Evolutionary conservation across 2,888 invertebrate genomes (phyloP).

Genomic region (Lepas anatifera): DNA sequence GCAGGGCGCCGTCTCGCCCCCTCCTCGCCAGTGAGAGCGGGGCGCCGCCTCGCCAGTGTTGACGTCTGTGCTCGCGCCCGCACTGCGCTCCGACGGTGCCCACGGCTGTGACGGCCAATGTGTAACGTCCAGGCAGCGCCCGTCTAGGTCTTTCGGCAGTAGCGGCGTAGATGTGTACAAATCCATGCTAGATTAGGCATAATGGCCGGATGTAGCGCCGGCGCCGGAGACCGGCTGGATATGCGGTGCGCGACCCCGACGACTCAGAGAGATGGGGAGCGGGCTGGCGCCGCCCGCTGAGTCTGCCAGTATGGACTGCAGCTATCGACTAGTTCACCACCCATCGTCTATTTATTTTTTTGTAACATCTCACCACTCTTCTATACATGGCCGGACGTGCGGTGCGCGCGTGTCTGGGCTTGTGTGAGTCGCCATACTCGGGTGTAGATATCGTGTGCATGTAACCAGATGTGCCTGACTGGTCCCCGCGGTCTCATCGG

Average conservation of each 20-base stretch:
- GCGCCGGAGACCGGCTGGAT: too few species aligned
- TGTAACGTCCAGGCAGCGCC: background rate
- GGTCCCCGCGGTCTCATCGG: too few species aligned
- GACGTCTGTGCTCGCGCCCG: too few species aligned
- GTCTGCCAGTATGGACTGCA: background rate
- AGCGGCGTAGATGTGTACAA: background rate
- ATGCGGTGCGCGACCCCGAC: too few species aligned
- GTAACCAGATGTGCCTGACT: slow-evolving; percentile 8
- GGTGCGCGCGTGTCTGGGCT: background rate
- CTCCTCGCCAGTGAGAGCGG: too few species aligned
- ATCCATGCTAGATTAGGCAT: slow-evolving; percentile 7
- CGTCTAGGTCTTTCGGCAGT: slow-evolving; percentile 8
- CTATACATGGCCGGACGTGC: background rate
- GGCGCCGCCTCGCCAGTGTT: background rate
- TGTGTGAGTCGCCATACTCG: background rate
- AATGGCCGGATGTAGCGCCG: too few species aligned
- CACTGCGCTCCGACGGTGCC: too few species aligned
- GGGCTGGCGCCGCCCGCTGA: background rate
- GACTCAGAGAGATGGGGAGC: too few species aligned
- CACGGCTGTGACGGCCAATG: too few species aligned
- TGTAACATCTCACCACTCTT: slow-evolving; percentile 2
- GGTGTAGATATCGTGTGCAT: background rate
- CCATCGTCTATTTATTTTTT: slow-evolving; percentile 8
- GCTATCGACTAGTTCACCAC: background rate
- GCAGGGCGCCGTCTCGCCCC: too few species aligned